Base-by-base conservation (phyloP, 2,113 vertebrate genomes). In the Geothlypis trichas region DNA sequence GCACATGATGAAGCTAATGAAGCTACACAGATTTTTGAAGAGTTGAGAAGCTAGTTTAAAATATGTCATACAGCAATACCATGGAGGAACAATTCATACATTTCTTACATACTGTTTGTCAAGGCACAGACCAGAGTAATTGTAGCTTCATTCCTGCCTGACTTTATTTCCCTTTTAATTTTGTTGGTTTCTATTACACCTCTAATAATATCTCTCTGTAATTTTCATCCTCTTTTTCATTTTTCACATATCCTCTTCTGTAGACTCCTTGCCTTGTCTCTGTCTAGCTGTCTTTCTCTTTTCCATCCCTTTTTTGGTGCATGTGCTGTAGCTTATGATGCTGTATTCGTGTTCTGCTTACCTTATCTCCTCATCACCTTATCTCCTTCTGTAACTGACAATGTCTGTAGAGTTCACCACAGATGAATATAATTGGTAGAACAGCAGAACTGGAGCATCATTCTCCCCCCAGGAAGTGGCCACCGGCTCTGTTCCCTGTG, bases 111-210 rank as follows among this genome's bases (percentile, higher is more conserved):
- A 31, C 66, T 49, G 8, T 51, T 91, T 87, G 84, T 55, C 61
- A 81, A 49, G 42, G 27, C 1, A 0, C 15, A 78, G 57, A 28
- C 27, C 58, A 42, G 22, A 58, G 7, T 58, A n/a, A 84, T 66
- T 4, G 2, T 63, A 55, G 67, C 67, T 87, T 95, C 67, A 77
- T 47, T n/a, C 22, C 22, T 80, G 55, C 27, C 37, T 73, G 20
- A 11, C 13, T 96, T 75, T 66, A 24, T 39, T 73, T 88, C 33
- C 18, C 21, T 69, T 93, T 90, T 67, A 85, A 74, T 74, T 92
- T 67, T 52, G 2, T 57, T 91, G 44, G 0, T 81, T 75, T 84
- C 12, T 57, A 42, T 77, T 86, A 33, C 46, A 74, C 6, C 5
- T 61, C 28, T 44, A 71, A 49, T 41, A 65, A 46, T 27, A 15